Evolutionary conservation across 2,113 vertebrate species (phyloP).

Genomic region (Cariama cristata): DNA sequence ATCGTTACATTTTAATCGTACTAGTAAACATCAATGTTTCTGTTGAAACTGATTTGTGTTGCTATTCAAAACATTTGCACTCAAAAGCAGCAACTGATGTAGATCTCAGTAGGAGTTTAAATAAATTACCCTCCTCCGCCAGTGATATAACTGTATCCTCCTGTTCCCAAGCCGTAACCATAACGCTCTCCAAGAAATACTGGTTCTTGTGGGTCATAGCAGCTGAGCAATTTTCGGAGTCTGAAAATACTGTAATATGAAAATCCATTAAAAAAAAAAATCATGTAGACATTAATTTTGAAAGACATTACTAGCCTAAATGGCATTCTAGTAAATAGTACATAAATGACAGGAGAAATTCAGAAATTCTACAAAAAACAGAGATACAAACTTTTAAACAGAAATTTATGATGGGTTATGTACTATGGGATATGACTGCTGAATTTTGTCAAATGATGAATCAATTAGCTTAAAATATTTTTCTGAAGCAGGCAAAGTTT

Average conservation of each 20-base stretch:
- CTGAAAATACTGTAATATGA: constrained; percentile 83
- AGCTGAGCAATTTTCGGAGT: constrained; percentile 89
- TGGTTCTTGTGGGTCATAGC: constrained; percentile 85
- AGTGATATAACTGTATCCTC: constrained; percentile 97
- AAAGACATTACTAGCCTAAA: neutral
- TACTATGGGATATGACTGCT: neutral
- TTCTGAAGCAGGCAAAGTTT: neutral
- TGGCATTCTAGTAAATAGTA: neutral
- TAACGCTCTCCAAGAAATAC: constrained; percentile 94
- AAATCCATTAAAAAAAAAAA: neutral
- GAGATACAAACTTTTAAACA: neutral
- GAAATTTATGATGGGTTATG: neutral
- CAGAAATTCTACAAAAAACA: neutral
- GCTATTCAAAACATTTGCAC: neutral
- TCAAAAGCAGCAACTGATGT: neutral
- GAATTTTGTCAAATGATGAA: neutral
- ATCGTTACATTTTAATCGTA: neutral
- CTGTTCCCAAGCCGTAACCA: constrained; percentile 91
- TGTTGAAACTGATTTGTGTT: neutral
- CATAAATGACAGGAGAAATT: neutral
- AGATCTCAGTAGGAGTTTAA: neutral
- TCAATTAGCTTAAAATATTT: neutral
- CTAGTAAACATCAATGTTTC: neutral
- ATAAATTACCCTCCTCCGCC: constrained; percentile 92
- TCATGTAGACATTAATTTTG: neutral